Evolutionary conservation across 2,113 vertebrate species (phyloP).

Genomic region (Thalassarche chlororhynchos): DNA sequence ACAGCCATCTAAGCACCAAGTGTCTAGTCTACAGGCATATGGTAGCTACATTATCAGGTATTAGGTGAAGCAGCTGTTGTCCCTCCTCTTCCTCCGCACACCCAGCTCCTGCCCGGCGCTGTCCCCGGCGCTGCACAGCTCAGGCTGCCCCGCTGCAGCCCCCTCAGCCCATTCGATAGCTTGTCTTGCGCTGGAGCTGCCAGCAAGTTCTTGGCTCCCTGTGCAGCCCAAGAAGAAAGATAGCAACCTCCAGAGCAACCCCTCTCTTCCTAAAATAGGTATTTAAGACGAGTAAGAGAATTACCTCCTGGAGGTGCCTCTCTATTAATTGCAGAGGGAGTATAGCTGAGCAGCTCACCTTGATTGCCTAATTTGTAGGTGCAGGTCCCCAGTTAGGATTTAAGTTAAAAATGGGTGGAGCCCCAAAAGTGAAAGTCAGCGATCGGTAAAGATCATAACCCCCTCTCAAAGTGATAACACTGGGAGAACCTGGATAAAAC

Average conservation of each 20-base stretch:
- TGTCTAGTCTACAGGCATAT: not conserved
- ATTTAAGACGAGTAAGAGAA: not conserved
- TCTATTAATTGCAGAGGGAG: not conserved
- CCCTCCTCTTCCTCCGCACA: not conserved
- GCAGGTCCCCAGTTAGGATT: not conserved
- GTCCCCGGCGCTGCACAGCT: not conserved
- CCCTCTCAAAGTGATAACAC: not conserved
- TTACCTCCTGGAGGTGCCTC: not conserved
- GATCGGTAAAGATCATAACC: accelerated
- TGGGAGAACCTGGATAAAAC: not conserved
- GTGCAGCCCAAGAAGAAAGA: not conserved
- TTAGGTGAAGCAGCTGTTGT: not conserved
- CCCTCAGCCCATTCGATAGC: accelerated
- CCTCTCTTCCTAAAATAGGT: not conserved
- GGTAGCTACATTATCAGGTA: not conserved
- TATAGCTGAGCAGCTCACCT: not conserved
- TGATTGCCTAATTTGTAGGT: not conserved
- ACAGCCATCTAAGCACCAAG: not conserved
- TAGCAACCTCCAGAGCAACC: not conserved
- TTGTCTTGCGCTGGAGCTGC: not conserved
- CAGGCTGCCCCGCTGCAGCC: not conserved
- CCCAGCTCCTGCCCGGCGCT: not conserved
- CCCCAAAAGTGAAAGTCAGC: not conserved
- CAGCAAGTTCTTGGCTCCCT: not conserved
- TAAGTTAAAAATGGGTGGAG: not conserved